phyloP scores from a whole-genome alignment of 2,888 invertebrate genomes.

The Andrena marginata region DNA sequence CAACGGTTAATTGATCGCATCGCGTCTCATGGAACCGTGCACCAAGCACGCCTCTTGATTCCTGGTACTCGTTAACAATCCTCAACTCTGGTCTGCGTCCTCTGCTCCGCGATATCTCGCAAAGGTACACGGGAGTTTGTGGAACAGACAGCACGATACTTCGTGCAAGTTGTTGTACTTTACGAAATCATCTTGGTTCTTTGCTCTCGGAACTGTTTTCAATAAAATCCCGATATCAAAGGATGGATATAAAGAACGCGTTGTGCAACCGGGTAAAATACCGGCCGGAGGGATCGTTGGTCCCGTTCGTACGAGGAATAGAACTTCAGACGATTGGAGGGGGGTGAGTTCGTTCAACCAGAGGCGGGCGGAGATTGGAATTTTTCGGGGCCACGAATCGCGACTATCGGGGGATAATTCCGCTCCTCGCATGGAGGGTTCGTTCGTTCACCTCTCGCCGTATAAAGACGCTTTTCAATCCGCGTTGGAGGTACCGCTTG shows the following conservation, averaged over 20 bases:
- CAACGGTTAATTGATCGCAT: conserved; percentile 50
- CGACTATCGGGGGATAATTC: not conserved
- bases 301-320: too few relatives aligned
- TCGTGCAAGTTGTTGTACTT: too few relatives aligned
- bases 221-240: too few relatives aligned
- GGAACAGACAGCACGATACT: not conserved
- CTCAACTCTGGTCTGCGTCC: not conserved
- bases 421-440: not conserved
- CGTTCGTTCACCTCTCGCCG: conserved; percentile 4
- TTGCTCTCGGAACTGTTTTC: too few relatives aligned
- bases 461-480: not conserved
- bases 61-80: not conserved
- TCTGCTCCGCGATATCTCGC: not conserved
- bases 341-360: conserved; percentile 1
- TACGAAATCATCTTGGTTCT: too few relatives aligned
- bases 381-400: not conserved
- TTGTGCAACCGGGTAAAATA: not conserved
- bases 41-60: not conserved
- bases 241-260: not conserved
- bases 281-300: not conserved
- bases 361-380: not conserved
- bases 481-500: not conserved
- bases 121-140: not conserved
- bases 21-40: conserved; percentile 6
- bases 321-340: not conserved